Evolutionary conservation across 1,140 invertebrate genomes (phyloP).

Genomic region (Cardiocondyla obscurior): DNA sequence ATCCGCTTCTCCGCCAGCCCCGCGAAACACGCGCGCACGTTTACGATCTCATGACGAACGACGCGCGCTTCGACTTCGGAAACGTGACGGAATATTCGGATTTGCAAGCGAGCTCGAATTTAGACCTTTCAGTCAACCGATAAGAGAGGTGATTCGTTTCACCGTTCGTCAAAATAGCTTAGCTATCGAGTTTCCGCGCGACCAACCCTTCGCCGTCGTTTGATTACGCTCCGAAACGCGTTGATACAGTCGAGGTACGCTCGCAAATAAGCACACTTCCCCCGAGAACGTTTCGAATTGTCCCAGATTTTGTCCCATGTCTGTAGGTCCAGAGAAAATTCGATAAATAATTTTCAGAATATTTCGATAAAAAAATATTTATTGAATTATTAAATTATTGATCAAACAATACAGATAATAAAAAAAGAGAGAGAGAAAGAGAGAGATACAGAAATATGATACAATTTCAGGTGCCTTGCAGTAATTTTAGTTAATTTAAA

Average conservation of each 20-base stretch:
- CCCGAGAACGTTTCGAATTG: too few relatives aligned
- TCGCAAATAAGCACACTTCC: neutral
- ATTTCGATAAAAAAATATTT: too few relatives aligned
- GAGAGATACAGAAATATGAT: too few relatives aligned
- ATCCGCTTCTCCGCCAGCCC: constrained; percentile 16
- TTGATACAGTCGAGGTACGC: neutral
- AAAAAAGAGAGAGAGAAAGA: too few relatives aligned
- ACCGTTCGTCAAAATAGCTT: neutral
- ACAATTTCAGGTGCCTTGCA: too few relatives aligned
- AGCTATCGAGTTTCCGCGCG: neutral
- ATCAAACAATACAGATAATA: too few relatives aligned
- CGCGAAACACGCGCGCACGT: neutral
- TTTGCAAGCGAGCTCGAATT: neutral
- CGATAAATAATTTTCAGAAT: too few relatives aligned
- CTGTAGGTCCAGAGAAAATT: too few relatives aligned
- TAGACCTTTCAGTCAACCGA: neutral
- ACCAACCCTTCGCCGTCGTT: neutral
- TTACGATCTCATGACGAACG: neutral
- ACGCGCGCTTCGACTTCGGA: neutral
- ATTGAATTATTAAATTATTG: too few relatives aligned
- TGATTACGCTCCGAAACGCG: neutral
- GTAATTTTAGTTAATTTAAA: too few relatives aligned
- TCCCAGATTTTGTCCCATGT: too few relatives aligned
- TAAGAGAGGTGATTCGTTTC: neutral
- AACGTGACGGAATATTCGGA: neutral